These are phyloP conservation scores for Drosophila austrosaltans DNA, from an alignment of 2,888 invertebrate genomes.

Conservation along the genomic window DNA sequence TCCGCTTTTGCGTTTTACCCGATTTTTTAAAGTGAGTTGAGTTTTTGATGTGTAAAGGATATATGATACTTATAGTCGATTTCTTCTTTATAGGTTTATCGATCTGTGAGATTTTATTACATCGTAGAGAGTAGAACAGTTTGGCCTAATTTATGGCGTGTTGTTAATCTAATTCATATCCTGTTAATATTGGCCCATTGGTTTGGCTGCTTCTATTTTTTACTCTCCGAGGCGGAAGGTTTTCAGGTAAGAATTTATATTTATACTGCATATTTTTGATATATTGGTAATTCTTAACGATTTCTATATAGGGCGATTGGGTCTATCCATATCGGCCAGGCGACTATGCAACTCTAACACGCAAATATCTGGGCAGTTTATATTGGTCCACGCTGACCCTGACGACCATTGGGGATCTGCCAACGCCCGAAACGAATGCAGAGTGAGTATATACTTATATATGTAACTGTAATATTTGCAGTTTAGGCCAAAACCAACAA, in stretches of 20 bases:
- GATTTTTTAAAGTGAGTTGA: slow-evolving; percentile 90
- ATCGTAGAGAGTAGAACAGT: slow-evolving; percentile 98
- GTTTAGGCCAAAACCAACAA: slow-evolving; percentile 16
- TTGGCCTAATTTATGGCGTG: slow-evolving; percentile 98
- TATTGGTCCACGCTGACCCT: slow-evolving; percentile 98
- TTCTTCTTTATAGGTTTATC: slow-evolving; percentile 87
- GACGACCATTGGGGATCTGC: slow-evolving; percentile 97
- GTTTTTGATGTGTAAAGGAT: not conserved
- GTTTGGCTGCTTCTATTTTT: slow-evolving; percentile 99
- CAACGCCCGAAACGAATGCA: slow-evolving; percentile 97
- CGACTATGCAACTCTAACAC: slow-evolving; percentile 93
- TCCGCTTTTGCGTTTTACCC: slow-evolving; percentile 94
- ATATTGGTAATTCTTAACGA: no score
- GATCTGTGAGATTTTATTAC: slow-evolving; percentile 96
- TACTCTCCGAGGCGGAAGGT: slow-evolving; percentile 95
- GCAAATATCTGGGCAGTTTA: slow-evolving; percentile 96
- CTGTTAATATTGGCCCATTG: slow-evolving; percentile 97
- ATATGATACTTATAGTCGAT: not conserved
- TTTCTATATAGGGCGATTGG: slow-evolving; percentile 89
- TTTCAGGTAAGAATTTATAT: slow-evolving; percentile 86
- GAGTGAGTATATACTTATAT: slow-evolving; percentile 89
- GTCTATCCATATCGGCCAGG: slow-evolving; percentile 94
- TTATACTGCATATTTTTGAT: no score
- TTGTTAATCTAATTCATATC: slow-evolving; percentile 97
- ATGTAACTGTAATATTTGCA: not conserved